Percentiles rank a stretch among this genome's conserved stretches.
Conservation (phyloP, 1,140 invertebrate species). For the Eupeodes corollae region DNA sequence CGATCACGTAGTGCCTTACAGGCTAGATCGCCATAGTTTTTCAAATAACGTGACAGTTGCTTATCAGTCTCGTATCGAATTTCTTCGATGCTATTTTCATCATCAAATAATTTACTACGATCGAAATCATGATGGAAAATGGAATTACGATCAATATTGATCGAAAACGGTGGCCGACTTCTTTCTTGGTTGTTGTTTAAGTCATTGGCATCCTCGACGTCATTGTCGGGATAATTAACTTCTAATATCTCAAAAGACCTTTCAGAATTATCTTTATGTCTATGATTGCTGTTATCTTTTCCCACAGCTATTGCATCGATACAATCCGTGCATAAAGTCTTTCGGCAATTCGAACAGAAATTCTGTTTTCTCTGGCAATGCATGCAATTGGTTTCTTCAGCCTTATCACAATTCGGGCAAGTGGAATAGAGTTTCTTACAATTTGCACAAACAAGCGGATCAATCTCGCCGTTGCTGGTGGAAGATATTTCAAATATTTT, state of each 20-base stretch:
- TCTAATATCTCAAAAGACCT: conserved; percentile 24
- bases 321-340: conserved; percentile 28
- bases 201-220: neutral
- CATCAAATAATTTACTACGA: neutral
- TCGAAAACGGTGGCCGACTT: conserved; percentile 19
- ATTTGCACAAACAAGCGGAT: conserved; percentile 25
- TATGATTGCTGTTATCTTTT: conserved; percentile 16
- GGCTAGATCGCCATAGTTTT: conserved; percentile 30
- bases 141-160: conserved; percentile 26
- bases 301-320: conserved; percentile 27
- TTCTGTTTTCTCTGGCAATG: conserved; percentile 28
- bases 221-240: conserved; percentile 15
- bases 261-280: conserved; percentile 4
- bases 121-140: conserved; percentile 24
- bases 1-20: conserved; percentile 17
- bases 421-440: conserved; percentile 27
- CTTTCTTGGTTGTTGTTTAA: neutral
- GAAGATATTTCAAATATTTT: neutral
- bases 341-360: conserved; percentile 28
- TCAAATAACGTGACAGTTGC: conserved; percentile 23
- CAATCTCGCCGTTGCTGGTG: conserved; percentile 19
- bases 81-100: conserved; percentile 8
- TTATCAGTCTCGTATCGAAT: conserved; percentile 25
- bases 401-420: conserved; percentile 23
- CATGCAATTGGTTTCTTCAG: conserved; percentile 23